Conservation (phyloP, 2,113 vertebrate genomes). For the Gallinago paraguaiae region DNA sequence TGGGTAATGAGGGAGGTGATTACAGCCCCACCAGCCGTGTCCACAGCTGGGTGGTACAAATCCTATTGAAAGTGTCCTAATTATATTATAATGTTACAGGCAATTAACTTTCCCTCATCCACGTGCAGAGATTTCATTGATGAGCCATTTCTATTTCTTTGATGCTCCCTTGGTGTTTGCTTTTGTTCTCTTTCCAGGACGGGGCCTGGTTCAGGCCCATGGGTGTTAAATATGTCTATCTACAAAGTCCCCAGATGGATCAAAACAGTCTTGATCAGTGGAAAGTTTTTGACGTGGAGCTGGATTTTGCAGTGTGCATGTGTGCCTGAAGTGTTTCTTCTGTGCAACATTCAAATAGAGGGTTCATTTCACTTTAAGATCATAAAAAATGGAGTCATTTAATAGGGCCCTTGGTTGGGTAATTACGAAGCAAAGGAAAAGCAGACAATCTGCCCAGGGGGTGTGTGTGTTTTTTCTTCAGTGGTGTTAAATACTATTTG, state of each 20-base stretch:
- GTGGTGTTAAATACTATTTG: constrained; percentile 77
- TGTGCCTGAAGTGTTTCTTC: constrained; percentile 44
- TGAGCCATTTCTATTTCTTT: neutral
- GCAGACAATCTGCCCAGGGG: constrained; percentile 54
- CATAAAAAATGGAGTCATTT: constrained; percentile 62
- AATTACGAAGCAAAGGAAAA: constrained; percentile 65
- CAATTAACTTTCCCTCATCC: constrained; percentile 18
- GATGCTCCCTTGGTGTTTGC: neutral
- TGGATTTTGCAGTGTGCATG: constrained; percentile 1
- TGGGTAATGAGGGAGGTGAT: neutral
- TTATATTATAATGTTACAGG: constrained; percentile 3
- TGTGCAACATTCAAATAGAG: neutral
- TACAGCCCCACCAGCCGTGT: neutral
- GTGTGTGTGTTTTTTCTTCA: constrained; percentile 54
- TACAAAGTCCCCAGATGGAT: neutral
- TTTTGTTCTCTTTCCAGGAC: neutral
- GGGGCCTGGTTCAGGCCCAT: neutral
- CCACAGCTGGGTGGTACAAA: constrained; percentile 16
- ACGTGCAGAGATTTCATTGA: neutral
- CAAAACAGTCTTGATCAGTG: neutral
- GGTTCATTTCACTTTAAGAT: constrained; percentile 60
- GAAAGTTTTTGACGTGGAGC: constrained; percentile 31
- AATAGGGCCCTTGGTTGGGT: constrained; percentile 66
- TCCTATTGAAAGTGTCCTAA: neutral
- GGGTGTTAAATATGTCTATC: neutral